Evolutionary conservation across 2,113 vertebrate species (phyloP).

Genomic region (Strix aluco): DNA sequence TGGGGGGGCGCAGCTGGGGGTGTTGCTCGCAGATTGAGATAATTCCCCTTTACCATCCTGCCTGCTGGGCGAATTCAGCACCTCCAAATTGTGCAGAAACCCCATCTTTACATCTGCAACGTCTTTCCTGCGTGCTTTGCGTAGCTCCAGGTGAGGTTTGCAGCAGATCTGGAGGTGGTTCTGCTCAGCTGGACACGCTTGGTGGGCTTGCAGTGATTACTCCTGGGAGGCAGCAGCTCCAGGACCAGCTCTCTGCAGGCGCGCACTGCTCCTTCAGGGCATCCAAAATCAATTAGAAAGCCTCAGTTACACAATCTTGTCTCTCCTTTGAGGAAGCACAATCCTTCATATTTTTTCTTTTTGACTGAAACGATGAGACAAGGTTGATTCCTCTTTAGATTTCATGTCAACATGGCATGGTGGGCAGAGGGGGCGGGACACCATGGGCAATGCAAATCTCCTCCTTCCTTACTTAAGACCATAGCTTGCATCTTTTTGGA

Average conservation of each 20-base stretch:
- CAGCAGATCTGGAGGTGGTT: neutral
- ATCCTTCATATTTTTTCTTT: neutral
- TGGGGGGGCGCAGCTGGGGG: neutral
- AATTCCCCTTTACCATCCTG: neutral
- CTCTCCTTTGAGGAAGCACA: neutral
- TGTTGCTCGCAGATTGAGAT: neutral
- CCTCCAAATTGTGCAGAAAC: neutral
- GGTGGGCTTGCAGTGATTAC: neutral
- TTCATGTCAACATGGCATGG: rapidly evolving
- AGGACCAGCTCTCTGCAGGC: neutral
- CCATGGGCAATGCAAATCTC: neutral
- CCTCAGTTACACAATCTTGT: neutral
- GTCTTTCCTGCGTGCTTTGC: neutral
- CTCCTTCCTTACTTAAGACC: neutral
- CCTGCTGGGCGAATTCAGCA: neutral
- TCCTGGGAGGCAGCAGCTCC: neutral
- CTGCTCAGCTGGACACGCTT: neutral
- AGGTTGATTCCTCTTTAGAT: neutral
- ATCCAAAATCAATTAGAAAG: neutral
- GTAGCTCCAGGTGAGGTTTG: neutral
- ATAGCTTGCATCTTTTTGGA: neutral
- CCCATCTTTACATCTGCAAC: rapidly evolving
- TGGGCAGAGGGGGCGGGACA: neutral
- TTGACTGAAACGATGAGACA: neutral
- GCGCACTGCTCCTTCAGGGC: rapidly evolving